Percentiles rank a stretch among this genome's conserved stretches.
Conservation (phyloP, 2,888 invertebrate species). For the Tenthredo mesomela region DNA sequence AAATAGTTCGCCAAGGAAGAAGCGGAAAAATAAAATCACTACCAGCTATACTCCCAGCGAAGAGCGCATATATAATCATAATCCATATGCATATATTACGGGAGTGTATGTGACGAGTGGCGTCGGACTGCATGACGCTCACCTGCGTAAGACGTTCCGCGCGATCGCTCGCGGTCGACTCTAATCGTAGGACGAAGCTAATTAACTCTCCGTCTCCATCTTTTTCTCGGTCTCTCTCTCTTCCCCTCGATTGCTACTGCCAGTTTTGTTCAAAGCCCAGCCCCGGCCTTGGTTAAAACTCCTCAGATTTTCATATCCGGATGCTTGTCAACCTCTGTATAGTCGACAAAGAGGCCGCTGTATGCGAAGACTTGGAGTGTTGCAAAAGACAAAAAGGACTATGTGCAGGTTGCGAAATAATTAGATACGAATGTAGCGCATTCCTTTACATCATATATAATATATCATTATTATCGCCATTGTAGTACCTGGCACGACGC, state of each 20-base stretch:
- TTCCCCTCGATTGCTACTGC: neutral
- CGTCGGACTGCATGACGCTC: conserved; percentile 4
- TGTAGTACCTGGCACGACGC: neutral
- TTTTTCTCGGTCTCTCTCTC: neutral
- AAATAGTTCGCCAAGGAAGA: neutral
- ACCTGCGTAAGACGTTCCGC: conserved; percentile 36
- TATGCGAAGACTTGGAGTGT: neutral
- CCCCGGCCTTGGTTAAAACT: conserved; percentile 30
- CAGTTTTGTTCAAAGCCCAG: conserved; percentile 13
- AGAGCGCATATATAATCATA: neutral
- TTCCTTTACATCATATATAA: neutral
- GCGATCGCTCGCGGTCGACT: conserved; percentile 27
- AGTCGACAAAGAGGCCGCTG: conserved; percentile 22
- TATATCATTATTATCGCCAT: neutral
- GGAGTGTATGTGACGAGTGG: neutral
- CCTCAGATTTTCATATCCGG: conserved; percentile 31
- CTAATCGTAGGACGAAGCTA: conserved; percentile 36
- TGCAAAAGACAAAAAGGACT: neutral
- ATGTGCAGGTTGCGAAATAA: neutral
- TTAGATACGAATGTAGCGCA: neutral
- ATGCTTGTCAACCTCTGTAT: neutral
- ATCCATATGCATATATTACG: neutral
- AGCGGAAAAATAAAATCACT: neutral
- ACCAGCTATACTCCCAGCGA: neutral
- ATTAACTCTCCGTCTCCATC: conserved; percentile 11